Base-by-base conservation (phyloP, 2,888 invertebrate species). In the Ceraclea dissimilis region DNA sequence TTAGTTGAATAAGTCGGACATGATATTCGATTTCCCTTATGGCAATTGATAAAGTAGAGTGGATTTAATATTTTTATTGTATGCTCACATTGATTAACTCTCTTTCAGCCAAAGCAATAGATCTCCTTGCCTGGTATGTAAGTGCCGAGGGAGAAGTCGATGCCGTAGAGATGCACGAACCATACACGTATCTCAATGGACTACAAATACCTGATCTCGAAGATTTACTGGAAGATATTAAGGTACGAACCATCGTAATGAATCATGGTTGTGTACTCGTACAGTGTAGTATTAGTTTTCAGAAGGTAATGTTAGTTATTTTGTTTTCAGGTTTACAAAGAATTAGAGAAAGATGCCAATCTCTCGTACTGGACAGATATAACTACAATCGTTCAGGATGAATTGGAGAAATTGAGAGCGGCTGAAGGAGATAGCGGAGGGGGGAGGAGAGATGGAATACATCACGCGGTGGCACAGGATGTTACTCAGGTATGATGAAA, bases 111-210 rank as follows among this genome's bases (percentile, higher is more conserved):
- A 99, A 99, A 69, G 97, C 99, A 0, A 99, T 99, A 63, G 99
- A 99, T 79, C 78, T 98, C 61, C 75, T 99, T 54, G 97, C 97
- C 0, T 92, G 97, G 76, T 99, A 98, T 67, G 92, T 97, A 56
- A 90, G 90, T 68, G 88, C 90, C 1, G 91, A 94, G 66, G 90
- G 91, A 65, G 82, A 88, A 63, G 90, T 91, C 52, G 90, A 95
- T 66, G 91, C 94, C 0, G 87, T 97, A 20, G 97, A 98, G 76
- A 93, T 99, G 92, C 94, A 96, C 68, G 97, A 99, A 70, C 98
- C 99, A 0, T 95, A 97, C 69, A 90, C 91, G 0, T 95, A 95
- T 69, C 80, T 99, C 1, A 91, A 93, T 68, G 96, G 97, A 0
- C 76, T 98, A 55, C 87, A 88, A 16, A 82, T 89, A 5, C 85